Base-by-base conservation (phyloP, 2,113 vertebrate genomes). In the Microcebus tavaratra region DNA sequence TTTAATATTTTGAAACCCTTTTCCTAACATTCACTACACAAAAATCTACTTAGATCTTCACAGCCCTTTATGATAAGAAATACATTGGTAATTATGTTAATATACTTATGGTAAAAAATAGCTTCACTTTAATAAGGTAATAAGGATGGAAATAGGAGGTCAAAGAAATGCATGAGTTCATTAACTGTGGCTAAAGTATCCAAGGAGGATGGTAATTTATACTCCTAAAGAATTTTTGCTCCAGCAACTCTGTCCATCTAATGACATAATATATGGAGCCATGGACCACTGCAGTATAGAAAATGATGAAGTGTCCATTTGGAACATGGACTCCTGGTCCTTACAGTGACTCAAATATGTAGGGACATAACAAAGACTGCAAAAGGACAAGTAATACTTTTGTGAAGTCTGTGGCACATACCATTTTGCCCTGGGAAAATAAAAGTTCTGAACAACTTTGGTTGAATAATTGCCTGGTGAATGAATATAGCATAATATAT, bases 161-260 rank as follows among this genome's bases (percentile, higher is more conserved):
- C 86, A 87, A 90, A 90, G 57, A 95, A 91, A 84, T 90, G 36
- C 57, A 53, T 61, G 50, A 85, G n/a, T 50, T 95, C 78, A 93
- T 84, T 95, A 91, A 63, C 42, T 70, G 17, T 76, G 59, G 23
- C 65, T 39, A 2, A 82, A 42, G 20, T 67, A 48, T 36, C 36
- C 76, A 91, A 23, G 23, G 23, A 85, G 63, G 50, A 90, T n/a
- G 45, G 7, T 87, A 55, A 88, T 73, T 85, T 84, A 61, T 59
- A 65, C 20, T 84, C 11, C 42, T 80, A 36, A 89, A 95, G 25
- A 70, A 68, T 9, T 61, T 65, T 80, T n/a, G 55, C 14, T 89
- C 39, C n/a, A 84, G 25, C 70, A 79, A 78, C 1, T 34, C 59
- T 84, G 9, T 36, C 14, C 59, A 78, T 65, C 25, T 36, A 57